phyloP scores from a whole-genome alignment of 2,797 vertebrate species.

The Garrulus glandarius region DNA sequence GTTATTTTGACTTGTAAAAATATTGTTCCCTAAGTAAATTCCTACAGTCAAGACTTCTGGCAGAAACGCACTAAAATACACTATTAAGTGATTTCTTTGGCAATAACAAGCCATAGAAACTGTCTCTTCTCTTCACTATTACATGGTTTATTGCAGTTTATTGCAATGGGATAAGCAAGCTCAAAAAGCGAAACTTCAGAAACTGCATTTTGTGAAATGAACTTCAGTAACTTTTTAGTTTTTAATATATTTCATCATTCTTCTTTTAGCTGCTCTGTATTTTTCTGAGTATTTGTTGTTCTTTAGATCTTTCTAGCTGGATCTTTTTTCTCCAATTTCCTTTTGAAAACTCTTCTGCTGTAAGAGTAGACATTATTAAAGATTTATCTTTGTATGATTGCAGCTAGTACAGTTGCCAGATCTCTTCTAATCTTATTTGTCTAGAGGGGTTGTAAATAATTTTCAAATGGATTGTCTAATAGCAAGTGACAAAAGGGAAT shows the following conservation, averaged over 20 bases:
- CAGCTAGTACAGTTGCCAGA: background rate
- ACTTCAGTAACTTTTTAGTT: background rate
- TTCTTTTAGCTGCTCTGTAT: background rate
- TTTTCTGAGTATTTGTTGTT: background rate
- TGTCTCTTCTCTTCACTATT: background rate
- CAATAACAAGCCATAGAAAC: background rate
- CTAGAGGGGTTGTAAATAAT: slow-evolving; percentile 10
- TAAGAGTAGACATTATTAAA: background rate
- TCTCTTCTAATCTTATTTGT: slow-evolving; percentile 26
- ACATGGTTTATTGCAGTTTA: background rate
- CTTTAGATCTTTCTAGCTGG: background rate
- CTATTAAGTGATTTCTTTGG: background rate
- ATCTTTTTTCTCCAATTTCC: background rate
- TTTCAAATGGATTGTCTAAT: background rate
- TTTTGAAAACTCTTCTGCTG: background rate
- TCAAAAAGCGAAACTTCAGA: background rate
- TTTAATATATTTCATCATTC: background rate
- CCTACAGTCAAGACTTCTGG: background rate
- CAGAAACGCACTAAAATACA: background rate
- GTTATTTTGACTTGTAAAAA: background rate
- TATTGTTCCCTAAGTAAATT: background rate
- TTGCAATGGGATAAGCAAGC: background rate
- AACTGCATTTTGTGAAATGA: background rate
- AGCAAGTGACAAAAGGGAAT: background rate
- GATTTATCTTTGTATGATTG: background rate